These are phyloP conservation scores for Pimpla rufipes DNA, from an alignment of 2,888 invertebrate species.

Conservation along the genomic window DNA sequence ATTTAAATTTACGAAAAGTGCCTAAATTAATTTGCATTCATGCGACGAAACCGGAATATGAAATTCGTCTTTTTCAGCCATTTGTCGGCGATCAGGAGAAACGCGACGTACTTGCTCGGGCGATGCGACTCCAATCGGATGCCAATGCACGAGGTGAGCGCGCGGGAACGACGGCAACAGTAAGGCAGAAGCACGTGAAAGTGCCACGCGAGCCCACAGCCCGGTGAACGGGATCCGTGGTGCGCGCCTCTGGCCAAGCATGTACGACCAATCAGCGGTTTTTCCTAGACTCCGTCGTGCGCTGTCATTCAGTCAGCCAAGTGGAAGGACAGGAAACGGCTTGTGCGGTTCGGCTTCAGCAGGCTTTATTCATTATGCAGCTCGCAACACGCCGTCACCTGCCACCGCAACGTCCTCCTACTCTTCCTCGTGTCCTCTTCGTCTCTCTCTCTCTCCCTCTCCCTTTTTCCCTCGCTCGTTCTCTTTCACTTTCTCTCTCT, in stretches of 20 bases:
- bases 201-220: slow-evolving; percentile 16
- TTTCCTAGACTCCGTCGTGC: slow-evolving; percentile 77
- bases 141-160: slow-evolving; percentile 17
- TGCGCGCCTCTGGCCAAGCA: slow-evolving; percentile 37
- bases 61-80: background rate
- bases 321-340: slow-evolving; percentile 82
- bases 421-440: slow-evolving; percentile 46
- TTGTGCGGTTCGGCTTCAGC: slow-evolving; percentile 82
- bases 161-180: background rate
- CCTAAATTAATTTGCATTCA: background rate
- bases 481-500: background rate
- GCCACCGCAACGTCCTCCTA: slow-evolving; percentile 71
- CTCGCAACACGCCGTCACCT: slow-evolving; percentile 84
- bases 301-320: slow-evolving; percentile 84
- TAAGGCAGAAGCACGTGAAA: background rate
- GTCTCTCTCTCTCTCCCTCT: slow-evolving; percentile 17
- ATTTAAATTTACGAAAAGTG: background rate
- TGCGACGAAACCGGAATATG: background rate
- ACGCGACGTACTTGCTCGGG: background rate
- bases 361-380: slow-evolving; percentile 84
- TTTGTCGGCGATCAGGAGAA: background rate
- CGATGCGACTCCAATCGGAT: background rate
- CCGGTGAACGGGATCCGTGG: slow-evolving; percentile 17
- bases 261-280: slow-evolving; percentile 82
- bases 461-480: slow-evolving; percentile 20